Evolutionary conservation across 2,888 invertebrate species (phyloP), one percentile per base, ranked within the genome.

Genomic region (Agrotis exclamationis): DNA sequence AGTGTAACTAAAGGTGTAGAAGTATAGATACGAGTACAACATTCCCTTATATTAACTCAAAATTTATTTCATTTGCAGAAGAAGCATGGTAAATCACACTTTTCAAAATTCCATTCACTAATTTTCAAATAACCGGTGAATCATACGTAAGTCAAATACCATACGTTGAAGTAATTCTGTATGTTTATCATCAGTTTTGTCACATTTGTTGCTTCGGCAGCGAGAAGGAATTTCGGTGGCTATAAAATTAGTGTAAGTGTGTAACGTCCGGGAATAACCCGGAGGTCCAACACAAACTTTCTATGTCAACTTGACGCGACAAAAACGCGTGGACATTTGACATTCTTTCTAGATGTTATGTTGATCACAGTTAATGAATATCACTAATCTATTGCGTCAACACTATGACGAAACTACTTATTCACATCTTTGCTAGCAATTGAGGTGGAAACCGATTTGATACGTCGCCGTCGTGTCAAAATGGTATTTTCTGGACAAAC

Each of bases 231-330:
- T 91, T 91, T 91, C 90, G 87, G 93, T 93, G 93, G 91, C 93
- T 92, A 92, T 94, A 93, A 94, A 94, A 93, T 92, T 91, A 91
- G 93, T 93, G 91, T 89, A 88, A 90, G 81, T 79, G 90, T 93
- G 93, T 83, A 84, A 94, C 76, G 87, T 93, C 93, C 89, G 87
- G 89, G 92, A 93, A 94, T 82, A 80, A 72, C 82, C 84, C 78
- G 90, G 90, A 82, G 89, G 90, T 89, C 90, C 70, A 72, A 80
- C 73, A 82, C 85, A 87, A 89, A 88, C 89, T 89, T 89, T 89
- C 90, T 91, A 86, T 90, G 91, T 90, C 87, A 90, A 90, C 89
- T 79, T n/a, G 73, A 33, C 63, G 66, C 56, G 76, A 77, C 81
- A 82, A 72, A 70, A 74, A 56, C 20, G 62, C 73, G 83, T 87